Conservation (phyloP, 1,140 invertebrate genomes). For the Cydia strobilella region DNA sequence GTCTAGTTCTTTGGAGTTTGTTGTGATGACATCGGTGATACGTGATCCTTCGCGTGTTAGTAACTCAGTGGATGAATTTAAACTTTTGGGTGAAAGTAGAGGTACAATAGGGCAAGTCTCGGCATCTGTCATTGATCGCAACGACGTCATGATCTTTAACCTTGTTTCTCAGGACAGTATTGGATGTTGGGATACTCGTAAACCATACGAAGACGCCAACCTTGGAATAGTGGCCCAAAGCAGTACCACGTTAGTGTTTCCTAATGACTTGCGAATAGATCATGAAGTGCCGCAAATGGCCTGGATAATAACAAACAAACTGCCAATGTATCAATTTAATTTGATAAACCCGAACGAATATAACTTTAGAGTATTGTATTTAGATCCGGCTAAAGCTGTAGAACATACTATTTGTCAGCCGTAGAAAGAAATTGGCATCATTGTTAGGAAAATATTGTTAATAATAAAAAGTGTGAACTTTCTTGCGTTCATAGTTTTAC, state of each 20-base stretch:
- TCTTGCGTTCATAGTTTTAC: background rate
- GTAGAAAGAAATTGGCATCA: background rate
- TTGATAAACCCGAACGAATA: slow-evolving; percentile 83
- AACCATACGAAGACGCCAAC: slow-evolving; percentile 84
- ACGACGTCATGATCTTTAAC: slow-evolving; percentile 90
- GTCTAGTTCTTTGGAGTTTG: slow-evolving; percentile 88
- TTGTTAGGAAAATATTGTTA: background rate
- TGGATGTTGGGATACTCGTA: slow-evolving; percentile 90
- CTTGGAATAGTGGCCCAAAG: slow-evolving; percentile 83
- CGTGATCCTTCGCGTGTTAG: slow-evolving; percentile 82
- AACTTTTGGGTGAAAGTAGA: slow-evolving; percentile 83
- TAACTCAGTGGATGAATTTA: slow-evolving; percentile 82
- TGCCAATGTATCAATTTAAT: slow-evolving; percentile 88
- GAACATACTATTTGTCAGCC: slow-evolving; percentile 82
- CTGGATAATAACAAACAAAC: slow-evolving; percentile 87
- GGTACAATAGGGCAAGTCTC: slow-evolving; percentile 85
- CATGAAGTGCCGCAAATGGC: slow-evolving; percentile 84
- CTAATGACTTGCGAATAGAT: slow-evolving; percentile 89
- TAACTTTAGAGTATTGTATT: slow-evolving; percentile 87
- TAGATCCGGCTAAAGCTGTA: slow-evolving; percentile 82
- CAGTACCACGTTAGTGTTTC: slow-evolving; percentile 85
- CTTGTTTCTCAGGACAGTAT: slow-evolving; percentile 87
- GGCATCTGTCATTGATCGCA: slow-evolving; percentile 85
- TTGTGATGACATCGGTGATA: slow-evolving; percentile 84
- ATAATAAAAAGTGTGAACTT: background rate